phyloP scores from a whole-genome alignment of 2,113 vertebrate genomes.

The Sinocyclocheilus anshuiensis region DNA sequence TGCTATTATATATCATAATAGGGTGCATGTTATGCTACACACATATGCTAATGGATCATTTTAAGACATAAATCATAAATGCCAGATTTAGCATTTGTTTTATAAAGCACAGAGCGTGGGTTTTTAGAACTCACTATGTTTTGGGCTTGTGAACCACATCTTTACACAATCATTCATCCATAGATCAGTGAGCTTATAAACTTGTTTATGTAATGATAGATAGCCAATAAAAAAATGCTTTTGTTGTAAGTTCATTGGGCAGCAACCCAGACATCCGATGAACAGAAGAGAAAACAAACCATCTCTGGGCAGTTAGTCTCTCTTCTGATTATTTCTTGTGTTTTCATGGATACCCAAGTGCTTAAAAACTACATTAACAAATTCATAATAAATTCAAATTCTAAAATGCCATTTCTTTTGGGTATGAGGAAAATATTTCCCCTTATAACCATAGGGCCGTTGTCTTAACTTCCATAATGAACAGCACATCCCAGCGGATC shows the following conservation, averaged over 20 bases:
- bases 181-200: background rate
- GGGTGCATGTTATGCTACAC: background rate
- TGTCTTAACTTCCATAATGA: conserved; percentile 2
- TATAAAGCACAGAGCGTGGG: background rate
- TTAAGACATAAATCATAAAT: conserved; percentile 11
- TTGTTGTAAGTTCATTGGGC: too few species aligned
- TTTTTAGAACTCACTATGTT: background rate
- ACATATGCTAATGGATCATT: background rate
- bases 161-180: background rate
- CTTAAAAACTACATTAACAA: background rate
- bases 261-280: too few species aligned
- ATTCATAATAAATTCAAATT: background rate
- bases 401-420: background rate
- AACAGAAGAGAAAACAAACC: too few species aligned
- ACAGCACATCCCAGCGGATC: background rate
- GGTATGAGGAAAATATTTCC: background rate
- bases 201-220: background rate
- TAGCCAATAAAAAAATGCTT: background rate
- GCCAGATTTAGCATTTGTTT: background rate
- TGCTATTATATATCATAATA: background rate
- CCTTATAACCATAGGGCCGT: background rate
- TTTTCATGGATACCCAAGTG: background rate
- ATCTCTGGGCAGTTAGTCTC: conserved; percentile 1
- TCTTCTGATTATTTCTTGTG: background rate
- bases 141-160: background rate